Evolutionary conservation across 2,113 vertebrate genomes (phyloP).

Genomic region (Oreochromis spilurus): DNA sequence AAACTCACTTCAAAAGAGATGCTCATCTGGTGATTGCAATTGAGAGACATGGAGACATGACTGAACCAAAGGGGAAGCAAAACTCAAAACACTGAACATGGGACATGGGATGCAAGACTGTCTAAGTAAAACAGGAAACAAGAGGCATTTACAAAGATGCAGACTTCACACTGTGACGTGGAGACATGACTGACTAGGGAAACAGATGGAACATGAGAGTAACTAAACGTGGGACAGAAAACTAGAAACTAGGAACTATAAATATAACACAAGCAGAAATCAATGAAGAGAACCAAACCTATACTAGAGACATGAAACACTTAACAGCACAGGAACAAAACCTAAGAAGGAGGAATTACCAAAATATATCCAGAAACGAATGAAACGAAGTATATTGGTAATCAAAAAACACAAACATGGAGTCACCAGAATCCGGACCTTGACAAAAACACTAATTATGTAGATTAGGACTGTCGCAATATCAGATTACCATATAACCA

Average conservation of each 20-base stretch:
- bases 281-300: background rate
- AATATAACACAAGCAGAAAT: background rate
- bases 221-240: background rate
- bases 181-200: background rate
- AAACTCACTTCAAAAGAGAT: background rate
- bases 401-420: background rate
- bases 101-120: background rate
- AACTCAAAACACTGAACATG: rapidly evolving
- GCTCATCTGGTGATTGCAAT: background rate
- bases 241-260: background rate
- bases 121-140: background rate
- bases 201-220: background rate
- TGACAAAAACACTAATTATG: background rate
- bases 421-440: background rate
- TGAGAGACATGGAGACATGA: background rate
- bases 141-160: background rate
- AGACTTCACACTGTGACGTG: background rate
- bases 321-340: background rate
- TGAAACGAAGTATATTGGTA: background rate
- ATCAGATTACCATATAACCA: background rate
- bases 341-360: background rate
- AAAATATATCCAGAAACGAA: background rate
- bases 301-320: background rate
- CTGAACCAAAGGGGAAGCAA: background rate
- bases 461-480: background rate